These are phyloP conservation scores for Meta bourneti DNA, from an alignment of 2,888 invertebrate species.

Conservation along the genomic window DNA sequence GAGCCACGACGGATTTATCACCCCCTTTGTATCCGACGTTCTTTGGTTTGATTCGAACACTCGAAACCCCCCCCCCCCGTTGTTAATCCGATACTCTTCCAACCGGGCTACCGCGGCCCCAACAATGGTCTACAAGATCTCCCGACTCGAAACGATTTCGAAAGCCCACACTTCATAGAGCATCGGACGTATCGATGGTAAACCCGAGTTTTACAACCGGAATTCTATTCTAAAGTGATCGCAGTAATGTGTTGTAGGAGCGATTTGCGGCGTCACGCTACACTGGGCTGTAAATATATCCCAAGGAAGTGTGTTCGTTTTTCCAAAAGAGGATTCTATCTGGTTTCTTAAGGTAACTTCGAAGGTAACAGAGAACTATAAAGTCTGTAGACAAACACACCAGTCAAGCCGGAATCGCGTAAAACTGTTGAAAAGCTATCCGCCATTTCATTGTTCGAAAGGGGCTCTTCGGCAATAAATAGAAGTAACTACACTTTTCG, in stretches of 20 bases:
- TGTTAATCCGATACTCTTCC: too few relatives aligned
- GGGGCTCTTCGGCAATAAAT: background rate
- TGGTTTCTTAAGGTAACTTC: background rate
- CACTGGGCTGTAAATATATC: background rate
- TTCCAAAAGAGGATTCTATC: background rate
- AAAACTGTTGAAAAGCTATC: background rate
- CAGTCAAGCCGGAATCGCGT: background rate
- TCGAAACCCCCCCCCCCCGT: too few relatives aligned
- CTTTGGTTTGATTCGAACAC: too few relatives aligned
- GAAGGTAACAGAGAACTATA: background rate
- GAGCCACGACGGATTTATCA: too few relatives aligned
- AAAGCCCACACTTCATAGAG: too few relatives aligned
- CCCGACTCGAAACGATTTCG: too few relatives aligned
- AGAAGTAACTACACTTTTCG: conserved; percentile 14
- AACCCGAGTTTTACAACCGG: too few relatives aligned
- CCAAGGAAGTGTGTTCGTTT: background rate
- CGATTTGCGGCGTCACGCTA: background rate
- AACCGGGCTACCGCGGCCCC: too few relatives aligned
- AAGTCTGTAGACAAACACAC: background rate
- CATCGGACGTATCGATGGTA: too few relatives aligned
- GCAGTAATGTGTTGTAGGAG: background rate
- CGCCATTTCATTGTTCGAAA: conserved; percentile 1
- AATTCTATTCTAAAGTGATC: too few relatives aligned
- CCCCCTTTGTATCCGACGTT: too few relatives aligned
- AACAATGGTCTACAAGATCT: too few relatives aligned